Evolutionary conservation across 2,113 vertebrate species (phyloP).

Genomic region (Varanus komodoensis): DNA sequence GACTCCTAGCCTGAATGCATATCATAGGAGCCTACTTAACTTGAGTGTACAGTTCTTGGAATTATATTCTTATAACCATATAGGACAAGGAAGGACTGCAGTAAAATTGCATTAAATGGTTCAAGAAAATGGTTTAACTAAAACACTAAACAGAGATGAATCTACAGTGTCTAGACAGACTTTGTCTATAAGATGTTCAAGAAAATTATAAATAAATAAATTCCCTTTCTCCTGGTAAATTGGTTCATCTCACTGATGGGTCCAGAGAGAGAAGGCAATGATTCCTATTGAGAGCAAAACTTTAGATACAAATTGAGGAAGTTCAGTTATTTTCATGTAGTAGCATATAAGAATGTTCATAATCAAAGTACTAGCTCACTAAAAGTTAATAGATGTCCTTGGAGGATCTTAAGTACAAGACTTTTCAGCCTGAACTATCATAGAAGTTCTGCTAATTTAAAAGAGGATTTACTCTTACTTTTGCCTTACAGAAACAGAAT

Average conservation of each 20-base stretch:
- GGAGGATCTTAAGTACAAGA: not conserved
- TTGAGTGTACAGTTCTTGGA: not conserved
- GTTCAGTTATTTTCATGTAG: not conserved
- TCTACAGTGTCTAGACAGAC: not conserved
- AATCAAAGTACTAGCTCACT: not conserved
- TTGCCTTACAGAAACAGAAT: not conserved
- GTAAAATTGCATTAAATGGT: not conserved
- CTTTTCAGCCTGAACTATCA: not conserved
- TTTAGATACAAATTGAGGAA: not conserved
- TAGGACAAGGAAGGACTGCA: not conserved
- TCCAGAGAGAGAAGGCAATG: not conserved
- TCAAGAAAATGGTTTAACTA: not conserved
- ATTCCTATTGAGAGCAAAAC: not conserved
- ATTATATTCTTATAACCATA: not conserved
- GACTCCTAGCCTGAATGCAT: conserved; percentile 17
- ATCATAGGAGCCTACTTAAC: not conserved
- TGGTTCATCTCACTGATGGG: not conserved
- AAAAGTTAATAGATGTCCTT: not conserved
- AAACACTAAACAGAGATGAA: not conserved
- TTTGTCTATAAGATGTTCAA: not conserved
- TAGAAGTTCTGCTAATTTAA: not conserved
- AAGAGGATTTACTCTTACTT: not conserved
- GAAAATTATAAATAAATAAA: not conserved
- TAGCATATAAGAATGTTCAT: not conserved
- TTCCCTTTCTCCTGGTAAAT: not conserved